Evolutionary conservation across 2,113 vertebrate species (phyloP).

Genomic region (Corythornis vintsioides): DNA sequence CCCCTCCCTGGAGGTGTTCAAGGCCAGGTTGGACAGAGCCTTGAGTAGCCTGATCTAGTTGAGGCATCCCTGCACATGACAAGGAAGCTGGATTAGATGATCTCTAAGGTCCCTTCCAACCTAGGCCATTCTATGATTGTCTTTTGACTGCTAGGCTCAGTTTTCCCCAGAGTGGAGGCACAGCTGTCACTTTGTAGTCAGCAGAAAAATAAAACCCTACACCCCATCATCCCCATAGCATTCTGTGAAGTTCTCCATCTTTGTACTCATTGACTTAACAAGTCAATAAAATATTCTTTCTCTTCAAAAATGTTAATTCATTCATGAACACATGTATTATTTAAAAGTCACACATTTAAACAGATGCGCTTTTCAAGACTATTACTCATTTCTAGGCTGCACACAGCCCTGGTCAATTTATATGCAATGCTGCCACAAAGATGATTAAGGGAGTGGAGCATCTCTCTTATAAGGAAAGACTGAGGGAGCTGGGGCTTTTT

Average conservation of each 20-base stretch:
- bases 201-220: background rate
- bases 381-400: background rate
- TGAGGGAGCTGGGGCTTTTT: too few species aligned
- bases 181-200: slow-evolving; percentile 17
- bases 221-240: background rate
- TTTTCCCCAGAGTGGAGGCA: background rate
- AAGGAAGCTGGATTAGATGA: too few species aligned
- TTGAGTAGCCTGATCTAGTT: too few species aligned
- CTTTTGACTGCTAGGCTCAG: background rate
- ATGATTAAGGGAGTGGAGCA: too few species aligned
- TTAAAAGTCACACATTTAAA: slow-evolving; percentile 43
- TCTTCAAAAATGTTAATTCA: slow-evolving; percentile 62
- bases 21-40: too few species aligned
- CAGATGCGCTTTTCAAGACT: slow-evolving; percentile 23
- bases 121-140: background rate
- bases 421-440: background rate
- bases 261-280: slow-evolving; percentile 16
- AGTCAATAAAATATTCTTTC: slow-evolving; percentile 46
- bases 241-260: slow-evolving; percentile 26
- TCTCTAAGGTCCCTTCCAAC: too few species aligned
- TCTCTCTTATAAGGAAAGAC: too few species aligned
- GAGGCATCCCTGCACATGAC: too few species aligned
- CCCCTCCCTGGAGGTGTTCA: too few species aligned
- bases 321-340: slow-evolving; percentile 64
- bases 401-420: slow-evolving; percentile 15